Percentiles rank a stretch among this genome's conserved stretches.
Evolutionary conservation across 2,888 invertebrate genomes (phyloP).

Genomic region (Plemyria rubiginata): DNA sequence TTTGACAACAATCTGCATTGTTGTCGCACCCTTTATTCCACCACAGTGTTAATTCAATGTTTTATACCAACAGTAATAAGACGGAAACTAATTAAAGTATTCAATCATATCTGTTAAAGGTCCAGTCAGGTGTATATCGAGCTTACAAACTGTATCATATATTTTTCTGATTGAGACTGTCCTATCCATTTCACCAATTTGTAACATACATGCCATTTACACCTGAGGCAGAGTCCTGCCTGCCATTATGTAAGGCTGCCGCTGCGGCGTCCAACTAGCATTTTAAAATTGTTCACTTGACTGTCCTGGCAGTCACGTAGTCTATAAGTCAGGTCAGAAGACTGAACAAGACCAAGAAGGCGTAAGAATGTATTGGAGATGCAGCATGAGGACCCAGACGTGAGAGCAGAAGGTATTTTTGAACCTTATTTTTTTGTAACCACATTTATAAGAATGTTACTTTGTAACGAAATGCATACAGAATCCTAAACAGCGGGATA

Average conservation of each 20-base stretch:
- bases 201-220: constrained; percentile 53
- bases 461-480: constrained; percentile 42
- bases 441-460: constrained; percentile 59
- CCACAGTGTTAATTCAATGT: constrained; percentile 67
- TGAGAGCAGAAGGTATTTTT: constrained; percentile 82
- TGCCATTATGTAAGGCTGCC: constrained; percentile 67
- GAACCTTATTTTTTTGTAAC: constrained; percentile 78
- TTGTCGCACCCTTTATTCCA: constrained; percentile 59
- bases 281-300: constrained; percentile 84
- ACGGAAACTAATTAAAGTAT: constrained; percentile 80
- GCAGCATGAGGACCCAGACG: constrained; percentile 79
- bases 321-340: constrained; percentile 85
- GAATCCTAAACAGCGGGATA: constrained; percentile 20
- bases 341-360: constrained; percentile 82
- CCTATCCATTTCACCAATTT: constrained; percentile 57
- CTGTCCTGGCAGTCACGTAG: constrained; percentile 84
- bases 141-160: constrained; percentile 76
- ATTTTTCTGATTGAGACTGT: constrained; percentile 65
- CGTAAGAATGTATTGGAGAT: constrained; percentile 80
- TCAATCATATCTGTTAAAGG: constrained; percentile 85
- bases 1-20: constrained; percentile 61
- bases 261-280: constrained; percentile 73
- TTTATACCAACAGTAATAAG: constrained; percentile 67
- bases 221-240: constrained; percentile 51
- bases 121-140: constrained; percentile 85